These are phyloP conservation scores for Thera obeliscata DNA, from an alignment of 2,888 invertebrate species.

Conservation along the genomic window DNA sequence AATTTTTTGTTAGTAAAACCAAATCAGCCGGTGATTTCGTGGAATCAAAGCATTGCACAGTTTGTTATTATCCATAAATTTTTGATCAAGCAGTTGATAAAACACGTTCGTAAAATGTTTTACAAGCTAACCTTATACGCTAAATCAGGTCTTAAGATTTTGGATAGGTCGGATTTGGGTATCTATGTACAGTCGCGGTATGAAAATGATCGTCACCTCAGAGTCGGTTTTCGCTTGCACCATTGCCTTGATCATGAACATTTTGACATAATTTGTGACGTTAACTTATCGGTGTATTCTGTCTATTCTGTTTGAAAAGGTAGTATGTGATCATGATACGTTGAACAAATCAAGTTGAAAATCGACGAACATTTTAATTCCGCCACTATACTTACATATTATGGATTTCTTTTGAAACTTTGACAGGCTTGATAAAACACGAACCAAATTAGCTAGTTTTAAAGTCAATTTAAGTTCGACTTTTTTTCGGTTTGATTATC, in stretches of 20 bases:
- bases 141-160: constrained; percentile 52
- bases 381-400: constrained; percentile 21
- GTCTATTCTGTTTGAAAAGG: too few relatives aligned
- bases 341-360: too few relatives aligned
- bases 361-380: too few relatives aligned
- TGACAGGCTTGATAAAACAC: constrained; percentile 33
- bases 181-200: constrained; percentile 8
- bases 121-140: constrained; percentile 52
- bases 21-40: neutral
- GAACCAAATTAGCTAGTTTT: constrained; percentile 3
- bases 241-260: too few relatives aligned
- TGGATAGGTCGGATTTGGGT: constrained; percentile 34
- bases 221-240: too few relatives aligned
- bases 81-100: constrained; percentile 68
- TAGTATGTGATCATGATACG: too few relatives aligned
- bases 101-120: constrained; percentile 63
- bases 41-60: constrained; percentile 61
- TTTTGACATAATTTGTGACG: too few relatives aligned
- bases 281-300: too few relatives aligned
- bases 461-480: constrained; percentile 3
- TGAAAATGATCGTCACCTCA: too few relatives aligned
- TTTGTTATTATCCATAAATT: constrained; percentile 70
- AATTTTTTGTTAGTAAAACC: neutral
- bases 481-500: constrained; percentile 2
- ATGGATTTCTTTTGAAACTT: constrained; percentile 6